Base-by-base conservation (phyloP, 2,797 vertebrate genomes). In the Oryzias sinensis region DNA sequence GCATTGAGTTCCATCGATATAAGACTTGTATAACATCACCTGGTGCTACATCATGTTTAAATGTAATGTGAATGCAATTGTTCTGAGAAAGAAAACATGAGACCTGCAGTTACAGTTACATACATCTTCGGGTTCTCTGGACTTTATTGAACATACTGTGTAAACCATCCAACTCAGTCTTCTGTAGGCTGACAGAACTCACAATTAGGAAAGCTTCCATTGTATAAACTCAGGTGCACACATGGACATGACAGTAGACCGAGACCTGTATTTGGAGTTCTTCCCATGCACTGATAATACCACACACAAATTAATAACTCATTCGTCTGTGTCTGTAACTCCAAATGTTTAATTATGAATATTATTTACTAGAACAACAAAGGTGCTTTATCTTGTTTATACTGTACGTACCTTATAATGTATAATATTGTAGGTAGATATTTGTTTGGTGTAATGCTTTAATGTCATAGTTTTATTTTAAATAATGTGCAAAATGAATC, bases 31-130 rank as follows among this genome's bases (percentile, higher is more conserved):
- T 93, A 93, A 91, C 91, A 92, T 89, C 92, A 91, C 91, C 88
- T 96, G 97, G 97, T 98, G 96, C 97, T 99, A 97, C 93, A 82
- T 92, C 80, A 84, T 91, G 89, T 89, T 89, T 82, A 74, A 80
- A 92, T 89, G 89, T 94, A 98, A 97, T 99, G 97, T 99, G 97
- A 99, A 98, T 91, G 91, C 88, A 85, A 87, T 90, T 92, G 91
- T 94, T 92, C 90, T 93, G 86, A 68, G 84, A 87, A 37, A 84
- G 83, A 85, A 84, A 92, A 90, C 87, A 76, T 59, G 74, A 88
- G 76, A 90, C 89, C 84, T 92, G 90, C 88, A 65, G 59, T 89
- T 85, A 83, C 80, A 83, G 64, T 86, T 87, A 84, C 86, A 87
- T 80, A 70, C 62, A 70, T 80, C 83, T 91, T 90, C 86, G 93